Evolutionary conservation across 2,113 vertebrate species (phyloP).

Genomic region (Chelonoidis abingdonii): DNA sequence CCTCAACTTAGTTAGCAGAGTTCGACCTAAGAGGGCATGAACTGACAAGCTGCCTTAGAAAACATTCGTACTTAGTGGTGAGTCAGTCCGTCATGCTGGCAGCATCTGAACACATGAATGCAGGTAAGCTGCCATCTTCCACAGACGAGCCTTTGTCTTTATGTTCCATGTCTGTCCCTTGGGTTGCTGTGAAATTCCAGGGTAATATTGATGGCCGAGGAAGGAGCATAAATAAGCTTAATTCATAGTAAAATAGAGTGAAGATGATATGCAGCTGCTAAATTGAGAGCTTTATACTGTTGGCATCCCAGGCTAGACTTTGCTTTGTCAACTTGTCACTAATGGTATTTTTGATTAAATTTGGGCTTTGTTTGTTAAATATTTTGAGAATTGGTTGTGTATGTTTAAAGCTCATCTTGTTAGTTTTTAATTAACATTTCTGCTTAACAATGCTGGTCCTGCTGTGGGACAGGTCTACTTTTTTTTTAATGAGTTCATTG

Average conservation of each 20-base stretch:
- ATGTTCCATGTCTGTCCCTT: background rate
- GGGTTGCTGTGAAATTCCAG: background rate
- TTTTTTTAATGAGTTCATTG: background rate
- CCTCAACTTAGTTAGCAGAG: background rate
- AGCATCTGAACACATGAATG: fast-evolving
- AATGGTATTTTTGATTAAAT: background rate
- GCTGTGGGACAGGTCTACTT: background rate
- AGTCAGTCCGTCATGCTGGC: background rate
- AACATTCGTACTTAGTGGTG: background rate
- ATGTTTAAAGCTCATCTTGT: background rate
- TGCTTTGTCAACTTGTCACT: background rate
- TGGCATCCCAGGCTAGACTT: background rate
- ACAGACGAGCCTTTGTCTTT: background rate
- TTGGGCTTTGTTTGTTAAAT: fast-evolving
- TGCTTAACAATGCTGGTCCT: background rate
- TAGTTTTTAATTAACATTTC: background rate
- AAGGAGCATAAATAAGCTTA: background rate
- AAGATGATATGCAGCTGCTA: background rate
- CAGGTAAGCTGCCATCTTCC: background rate
- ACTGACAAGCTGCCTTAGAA: background rate
- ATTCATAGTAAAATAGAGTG: background rate
- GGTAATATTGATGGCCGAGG: background rate
- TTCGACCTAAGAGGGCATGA: background rate
- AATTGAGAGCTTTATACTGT: background rate
- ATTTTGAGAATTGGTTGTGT: background rate